Base-by-base conservation (phyloP, 1,140 invertebrate genomes). In the Monochamus saltuarius region DNA sequence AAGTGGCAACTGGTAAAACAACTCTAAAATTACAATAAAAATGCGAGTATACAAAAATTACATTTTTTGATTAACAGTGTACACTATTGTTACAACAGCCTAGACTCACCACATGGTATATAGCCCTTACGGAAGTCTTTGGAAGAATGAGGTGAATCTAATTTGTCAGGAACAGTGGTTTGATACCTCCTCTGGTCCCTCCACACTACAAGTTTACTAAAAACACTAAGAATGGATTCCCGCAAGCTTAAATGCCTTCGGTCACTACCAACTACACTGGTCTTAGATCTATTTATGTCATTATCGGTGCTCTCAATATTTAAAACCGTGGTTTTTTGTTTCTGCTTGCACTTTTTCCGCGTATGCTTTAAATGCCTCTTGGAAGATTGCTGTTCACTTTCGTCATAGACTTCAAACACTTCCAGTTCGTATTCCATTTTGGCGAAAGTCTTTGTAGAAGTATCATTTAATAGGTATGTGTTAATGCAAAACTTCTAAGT, bases 161-260 rank as follows among this genome's bases (percentile, higher is more conserved):
- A 82, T 73, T 80, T 84, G 77, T 80, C 85, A 73, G 70, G 80
- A 78, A 81, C 84, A 74, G 75, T 84, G 79, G 58, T 80, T 61
- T 59, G 79, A 79, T 70, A 81, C 73, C 74, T 83, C 75, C 66
- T 78, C 74, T 64, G 78, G 49, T 81, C 75, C 58, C 80, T 78
- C 82, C 82, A 84, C 16, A 83, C 79, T 61, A 85, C 85, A 70
- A 87, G 73, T 73, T 87, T 87, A 60, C 84, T 86, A 59, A 87
- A 80, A 53, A 88, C 82, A 62, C 83, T 84, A 45, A 87, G 79
- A 67, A 88, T 79, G 17, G 83, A 85, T 65, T 84, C 82, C 53
- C 85, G 78, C 7, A 82, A 59, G 56, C 69, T 67, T 47, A 69
- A 62, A 35, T 78, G 78, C 57, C 73, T 80, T 59, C 80, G 75